Evolutionary conservation across 2,113 vertebrate genomes (phyloP), one percentile per base, ranked within the genome.

Genomic region (Thermophis baileyi): DNA sequence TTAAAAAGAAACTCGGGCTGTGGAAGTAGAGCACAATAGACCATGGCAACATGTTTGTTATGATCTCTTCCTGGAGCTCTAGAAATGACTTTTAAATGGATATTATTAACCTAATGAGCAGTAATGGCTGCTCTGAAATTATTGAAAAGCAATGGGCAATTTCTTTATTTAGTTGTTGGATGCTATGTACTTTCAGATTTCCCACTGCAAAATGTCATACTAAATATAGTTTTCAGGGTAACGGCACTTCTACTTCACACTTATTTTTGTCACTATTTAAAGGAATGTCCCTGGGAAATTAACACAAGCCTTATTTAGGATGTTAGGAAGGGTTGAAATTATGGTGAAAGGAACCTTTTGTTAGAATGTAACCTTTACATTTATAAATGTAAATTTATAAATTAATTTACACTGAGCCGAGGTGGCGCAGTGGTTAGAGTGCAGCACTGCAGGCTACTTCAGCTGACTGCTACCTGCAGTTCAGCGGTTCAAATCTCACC

Each of bases 71-170:
- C 91, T 93, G 90, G 2, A 93, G 89, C 90, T 88, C 22, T 94
- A 69, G 14, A 89, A 92, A 96, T 90, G 89, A 35, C 86, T 87
- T 91, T 94, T 92, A 95, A 96, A 96, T 93, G 4, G 0, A 57
- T 96, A 55, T 89, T 95, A 93, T 91, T 95, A 96, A 87, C 4
- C 85, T 69, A 89, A 85, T 91, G 95, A 30, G 30, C 85, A 89
- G n/a, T 85, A 93, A 90, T 93, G 35, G 60, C 16, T 96, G 96
- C 89, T 88, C 90, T 95, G 92, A 92, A 95, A 12, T 0, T 7
- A 54, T n/a, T 87, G 85, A 95, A 91, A 93, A 92, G 44, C 14
- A 91, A 86, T 46, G 3, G 93, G 88, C 91, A 93, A 91, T 92
- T 95, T 54, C 54, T 63, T 69, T n/a, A 89, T 85, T 91, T 93